Base-by-base conservation (phyloP, 2,888 invertebrate genomes). In the Kryphioiulus occultus region DNA sequence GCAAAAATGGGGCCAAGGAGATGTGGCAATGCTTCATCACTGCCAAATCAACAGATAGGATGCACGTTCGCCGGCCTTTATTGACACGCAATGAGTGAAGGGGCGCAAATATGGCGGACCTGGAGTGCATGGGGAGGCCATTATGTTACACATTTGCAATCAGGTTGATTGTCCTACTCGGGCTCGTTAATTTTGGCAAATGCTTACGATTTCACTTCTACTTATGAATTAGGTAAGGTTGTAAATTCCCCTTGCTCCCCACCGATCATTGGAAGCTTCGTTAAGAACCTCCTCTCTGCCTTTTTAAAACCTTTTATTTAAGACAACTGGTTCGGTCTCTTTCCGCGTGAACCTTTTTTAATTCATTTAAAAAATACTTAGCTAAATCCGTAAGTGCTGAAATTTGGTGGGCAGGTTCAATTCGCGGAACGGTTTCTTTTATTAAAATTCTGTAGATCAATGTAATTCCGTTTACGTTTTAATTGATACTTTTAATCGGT, bases 1-100 rank as follows among this genome's bases (percentile, higher is more conserved):
- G 59, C n/a, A 59, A 22, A 59, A 59, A 59, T 59, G 59, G 59
- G 59, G 59, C 59, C 59, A 59, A 59, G 59, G 59, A 59, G 59
- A 59, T n/a, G 59, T 22, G 59, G 59, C 59, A 59, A 59, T 59
- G 59, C 59, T 59, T 59, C 59, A 59, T 59, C 59, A 59, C 59
- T 59, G 59, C 59, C 59, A 59, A 59, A 59, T 59, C 59, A 59
- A 59, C 59, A 59, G 59, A 17, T 59, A 59, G 59, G 59, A 59
- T 59, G n/a, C 59, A 59, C 59, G 59, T 22, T 59, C 59, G 10
- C 59, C 59, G 59, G 59, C 59, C 59, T 59, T 59, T 59, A 59
- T 59, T n/a, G 59, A 22, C 59, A 22, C 10, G 59, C 59, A 59
- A 59, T 59, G 59, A 59, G 59, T 22, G 59, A n/a, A 59, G 59